These are phyloP conservation scores for Drosophila quinaria DNA, from an alignment of 2,888 invertebrate species.

Conservation along the genomic window DNA sequence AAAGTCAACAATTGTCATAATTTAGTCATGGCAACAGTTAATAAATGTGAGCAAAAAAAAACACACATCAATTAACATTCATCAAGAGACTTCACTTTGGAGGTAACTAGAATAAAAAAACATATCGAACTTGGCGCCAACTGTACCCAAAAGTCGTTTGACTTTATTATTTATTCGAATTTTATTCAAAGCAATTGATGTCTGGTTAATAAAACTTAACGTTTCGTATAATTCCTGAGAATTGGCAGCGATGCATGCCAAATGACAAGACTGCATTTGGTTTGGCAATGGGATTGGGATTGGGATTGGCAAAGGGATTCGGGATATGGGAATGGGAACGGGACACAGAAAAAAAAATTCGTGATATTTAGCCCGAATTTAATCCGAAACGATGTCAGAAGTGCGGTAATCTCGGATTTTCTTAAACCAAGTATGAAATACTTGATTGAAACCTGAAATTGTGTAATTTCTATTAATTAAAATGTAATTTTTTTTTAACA, in stretches of 20 bases:
- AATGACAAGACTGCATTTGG: conserved; percentile 42
- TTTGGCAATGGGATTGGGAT: conserved; percentile 1
- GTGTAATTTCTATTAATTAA: no score
- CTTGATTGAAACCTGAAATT: no score
- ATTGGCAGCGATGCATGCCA: conserved; percentile 73
- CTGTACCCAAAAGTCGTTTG: conserved; percentile 62
- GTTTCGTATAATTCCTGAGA: conserved; percentile 83
- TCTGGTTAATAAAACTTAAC: conserved; percentile 83
- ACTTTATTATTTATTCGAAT: conserved; percentile 65
- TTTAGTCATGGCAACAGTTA: conserved; percentile 70
- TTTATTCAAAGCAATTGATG: conserved; percentile 75
- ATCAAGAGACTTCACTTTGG: conserved; percentile 49
- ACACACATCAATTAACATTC: conserved; percentile 72
- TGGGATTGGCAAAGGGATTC: neutral
- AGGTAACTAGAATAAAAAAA: conserved; percentile 65
- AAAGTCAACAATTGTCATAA: conserved; percentile 73
- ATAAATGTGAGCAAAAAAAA: conserved; percentile 10
- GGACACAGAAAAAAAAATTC: no score
- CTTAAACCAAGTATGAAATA: no score
- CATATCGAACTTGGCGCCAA: conserved; percentile 57
- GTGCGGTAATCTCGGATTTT: no score
- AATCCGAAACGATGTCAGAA: no score
- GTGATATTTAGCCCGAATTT: no score
- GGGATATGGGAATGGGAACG: neutral
- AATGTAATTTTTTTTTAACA: no score